Evolutionary conservation across 1,140 invertebrate genomes (phyloP).

Genomic region (Caerostris darwini): DNA sequence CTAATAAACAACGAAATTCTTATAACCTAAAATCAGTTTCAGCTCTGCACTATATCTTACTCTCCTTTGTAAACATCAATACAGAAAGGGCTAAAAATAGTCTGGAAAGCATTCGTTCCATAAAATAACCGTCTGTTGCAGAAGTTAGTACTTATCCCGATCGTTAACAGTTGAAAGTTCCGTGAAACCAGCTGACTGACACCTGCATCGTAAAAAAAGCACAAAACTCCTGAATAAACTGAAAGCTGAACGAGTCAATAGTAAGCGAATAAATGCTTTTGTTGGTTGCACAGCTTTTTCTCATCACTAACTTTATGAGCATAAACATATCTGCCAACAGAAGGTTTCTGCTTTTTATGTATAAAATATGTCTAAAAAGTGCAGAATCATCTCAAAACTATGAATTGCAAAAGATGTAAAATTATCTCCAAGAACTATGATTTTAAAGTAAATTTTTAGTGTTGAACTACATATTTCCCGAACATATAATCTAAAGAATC

Average conservation of each 20-base stretch:
- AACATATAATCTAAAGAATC: no score
- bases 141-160: background rate
- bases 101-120: background rate
- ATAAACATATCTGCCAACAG: background rate
- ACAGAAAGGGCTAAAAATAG: background rate
- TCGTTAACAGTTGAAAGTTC: constrained; percentile 54
- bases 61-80: no score
- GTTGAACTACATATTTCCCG: no score
- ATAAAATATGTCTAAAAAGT: no score
- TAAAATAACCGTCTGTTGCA: background rate
- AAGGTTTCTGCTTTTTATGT: background rate
- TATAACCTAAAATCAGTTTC: no score
- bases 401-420: no score
- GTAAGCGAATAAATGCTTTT: background rate
- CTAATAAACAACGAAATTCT: no score
- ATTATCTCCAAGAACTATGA: no score
- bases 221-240: constrained; percentile 51
- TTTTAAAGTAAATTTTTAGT: no score
- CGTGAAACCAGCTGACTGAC: constrained; percentile 39
- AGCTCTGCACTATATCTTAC: no score
- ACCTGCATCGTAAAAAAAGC: constrained; percentile 51
- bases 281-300: background rate
- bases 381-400: no score
- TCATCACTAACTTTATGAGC: background rate
- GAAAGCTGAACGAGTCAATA: background rate